phyloP scores from a whole-genome alignment of 2,888 invertebrate genomes.

The Meteorus colon region DNA sequence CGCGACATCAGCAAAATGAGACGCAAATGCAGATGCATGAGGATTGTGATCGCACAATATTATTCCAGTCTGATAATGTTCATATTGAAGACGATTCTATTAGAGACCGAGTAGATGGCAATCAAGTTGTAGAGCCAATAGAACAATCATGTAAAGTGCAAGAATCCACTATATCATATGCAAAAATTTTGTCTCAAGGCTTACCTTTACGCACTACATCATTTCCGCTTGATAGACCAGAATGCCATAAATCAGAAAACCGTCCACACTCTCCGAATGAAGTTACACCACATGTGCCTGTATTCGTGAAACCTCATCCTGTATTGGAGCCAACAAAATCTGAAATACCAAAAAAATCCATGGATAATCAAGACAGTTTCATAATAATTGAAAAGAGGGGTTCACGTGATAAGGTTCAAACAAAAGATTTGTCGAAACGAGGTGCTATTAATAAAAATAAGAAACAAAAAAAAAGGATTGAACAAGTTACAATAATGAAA shows the following conservation, averaged over 20 bases:
- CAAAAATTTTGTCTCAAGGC: constrained; percentile 82
- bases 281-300: constrained; percentile 51
- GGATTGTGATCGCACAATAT: not conserved
- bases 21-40: not conserved
- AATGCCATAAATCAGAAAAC: constrained; percentile 38
- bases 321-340: constrained; percentile 29
- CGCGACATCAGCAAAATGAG: constrained; percentile 23
- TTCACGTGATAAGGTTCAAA: constrained; percentile 52
- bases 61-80: constrained; percentile 1
- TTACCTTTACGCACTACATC: constrained; percentile 71
- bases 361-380: constrained; percentile 53
- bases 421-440: constrained; percentile 47
- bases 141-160: not conserved
- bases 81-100: not conserved
- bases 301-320: constrained; percentile 27
- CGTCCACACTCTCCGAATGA: constrained; percentile 57
- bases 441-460: constrained; percentile 42
- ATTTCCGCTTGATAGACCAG: constrained; percentile 59
- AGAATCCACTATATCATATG: constrained; percentile 77
- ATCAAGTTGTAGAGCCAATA: not conserved
- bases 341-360: constrained; percentile 39
- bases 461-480: constrained; percentile 51
- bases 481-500: constrained; percentile 44
- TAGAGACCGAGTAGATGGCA: not conserved
- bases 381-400: constrained; percentile 60